A percentile compares a stretch with the other conserved stretches of the same genome.
Conservation (phyloP, 92 coral and sea anemone genomes). For the Diadumene lineata region DNA sequence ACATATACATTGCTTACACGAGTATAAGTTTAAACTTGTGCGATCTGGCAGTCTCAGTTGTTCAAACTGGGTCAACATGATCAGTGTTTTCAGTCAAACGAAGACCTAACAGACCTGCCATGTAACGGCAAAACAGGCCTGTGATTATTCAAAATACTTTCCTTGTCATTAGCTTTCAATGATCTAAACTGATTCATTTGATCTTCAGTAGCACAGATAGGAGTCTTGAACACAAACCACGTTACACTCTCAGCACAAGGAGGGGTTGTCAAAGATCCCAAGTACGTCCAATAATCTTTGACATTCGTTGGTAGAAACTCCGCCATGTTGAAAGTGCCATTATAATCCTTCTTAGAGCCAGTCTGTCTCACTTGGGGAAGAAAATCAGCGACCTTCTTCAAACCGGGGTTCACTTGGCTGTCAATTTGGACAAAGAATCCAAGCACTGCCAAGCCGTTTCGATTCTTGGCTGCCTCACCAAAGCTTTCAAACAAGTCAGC, state of each 20-base stretch:
- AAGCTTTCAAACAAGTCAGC: conserved; percentile 49
- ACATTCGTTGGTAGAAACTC: conserved; percentile 32
- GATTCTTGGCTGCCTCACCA: conserved; percentile 56
- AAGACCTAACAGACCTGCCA: conserved; percentile 36
- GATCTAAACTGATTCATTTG: conserved; percentile 48
- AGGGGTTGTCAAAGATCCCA: conserved; percentile 59
- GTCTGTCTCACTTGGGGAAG: conserved; percentile 41
- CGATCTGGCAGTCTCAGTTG: no score
- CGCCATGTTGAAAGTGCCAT: conserved; percentile 33
- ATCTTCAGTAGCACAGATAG: conserved; percentile 35
- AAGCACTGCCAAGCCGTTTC: conserved; percentile 78
- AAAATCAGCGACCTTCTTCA: conserved; percentile 42
- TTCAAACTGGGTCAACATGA: no score
- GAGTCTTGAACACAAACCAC: conserved; percentile 52
- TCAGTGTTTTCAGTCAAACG: conserved; percentile 26
- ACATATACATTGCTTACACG: no score
- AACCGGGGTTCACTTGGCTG: conserved; percentile 17
- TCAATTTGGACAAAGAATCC: conserved; percentile 72
- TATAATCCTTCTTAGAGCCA: conserved; percentile 33
- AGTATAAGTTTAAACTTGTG: no score
- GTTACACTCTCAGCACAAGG: conserved; percentile 68
- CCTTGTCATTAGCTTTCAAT: conserved; percentile 27
- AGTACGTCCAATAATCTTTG: conserved; percentile 57
- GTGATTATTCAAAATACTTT: conserved; percentile 37
- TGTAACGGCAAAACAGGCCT: conserved; percentile 36